Conservation (phyloP, 1,140 invertebrate genomes). For the Fopius arisanus region DNA sequence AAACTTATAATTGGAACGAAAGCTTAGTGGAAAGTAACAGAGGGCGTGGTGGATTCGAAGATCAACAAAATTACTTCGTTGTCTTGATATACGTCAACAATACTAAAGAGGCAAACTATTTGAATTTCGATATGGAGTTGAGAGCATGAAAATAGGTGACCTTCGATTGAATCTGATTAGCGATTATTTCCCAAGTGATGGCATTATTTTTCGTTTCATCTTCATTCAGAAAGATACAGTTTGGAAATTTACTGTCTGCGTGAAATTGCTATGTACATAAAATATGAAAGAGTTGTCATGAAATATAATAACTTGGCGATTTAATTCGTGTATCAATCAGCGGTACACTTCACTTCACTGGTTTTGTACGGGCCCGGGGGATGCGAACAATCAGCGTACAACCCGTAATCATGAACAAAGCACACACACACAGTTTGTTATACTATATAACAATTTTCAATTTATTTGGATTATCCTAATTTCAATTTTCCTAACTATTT, state of each 20-base stretch:
- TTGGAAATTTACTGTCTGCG: neutral
- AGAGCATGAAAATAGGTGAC: neutral
- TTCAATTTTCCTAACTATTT: neutral
- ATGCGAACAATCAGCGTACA: neutral
- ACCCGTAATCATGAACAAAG: constrained; percentile 18
- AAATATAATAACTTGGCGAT: neutral
- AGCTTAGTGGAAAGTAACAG: constrained; percentile 35
- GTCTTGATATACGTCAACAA: neutral
- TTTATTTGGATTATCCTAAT: neutral
- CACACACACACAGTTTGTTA: constrained; percentile 22
- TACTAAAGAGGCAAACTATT: neutral
- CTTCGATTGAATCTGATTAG: neutral
- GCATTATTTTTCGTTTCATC: neutral
- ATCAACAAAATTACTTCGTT: neutral
- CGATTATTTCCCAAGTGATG: neutral
- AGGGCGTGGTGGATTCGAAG: neutral
- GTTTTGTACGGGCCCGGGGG: neutral
- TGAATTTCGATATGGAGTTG: neutral
- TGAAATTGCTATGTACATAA: neutral
- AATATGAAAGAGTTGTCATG: neutral
- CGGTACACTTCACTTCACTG: neutral
- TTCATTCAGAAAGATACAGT: neutral
- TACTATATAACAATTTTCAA: constrained; percentile 33
- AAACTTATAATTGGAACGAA: constrained; percentile 45
- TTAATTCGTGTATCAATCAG: neutral